These are phyloP conservation scores for Hoplodrina ambigua DNA, from an alignment of 2,888 invertebrate species.

Conservation along the genomic window DNA sequence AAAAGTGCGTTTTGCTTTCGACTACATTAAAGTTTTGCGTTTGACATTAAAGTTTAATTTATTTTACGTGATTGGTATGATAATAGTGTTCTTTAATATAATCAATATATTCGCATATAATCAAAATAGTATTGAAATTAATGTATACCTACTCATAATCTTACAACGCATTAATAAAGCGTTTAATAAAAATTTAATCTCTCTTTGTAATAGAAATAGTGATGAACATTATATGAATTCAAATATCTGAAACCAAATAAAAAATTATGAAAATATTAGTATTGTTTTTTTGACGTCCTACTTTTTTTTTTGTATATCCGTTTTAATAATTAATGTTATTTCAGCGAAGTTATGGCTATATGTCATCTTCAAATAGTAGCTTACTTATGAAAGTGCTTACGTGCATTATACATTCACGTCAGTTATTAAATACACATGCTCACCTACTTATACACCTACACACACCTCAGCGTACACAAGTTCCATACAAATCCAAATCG, in stretches of 20 bases:
- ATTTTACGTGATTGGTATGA: conserved; percentile 37
- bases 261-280: conserved; percentile 45
- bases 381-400: neutral
- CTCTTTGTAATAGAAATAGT: conserved; percentile 40
- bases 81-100: conserved; percentile 31
- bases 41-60: conserved; percentile 23
- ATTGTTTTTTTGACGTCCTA: conserved; percentile 33
- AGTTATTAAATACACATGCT: neutral
- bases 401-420: neutral
- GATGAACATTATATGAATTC: conserved; percentile 5
- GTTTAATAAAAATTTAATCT: conserved; percentile 28
- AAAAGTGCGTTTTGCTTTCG: conserved; percentile 34
- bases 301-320: neutral
- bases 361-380: neutral
- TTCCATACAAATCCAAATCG: neutral
- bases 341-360: neutral
- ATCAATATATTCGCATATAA: conserved; percentile 43
- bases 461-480: neutral
- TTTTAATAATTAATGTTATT: neutral
- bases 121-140: conserved; percentile 31
- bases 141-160: conserved; percentile 9
- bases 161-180: neutral
- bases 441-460: neutral
- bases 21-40: neutral
- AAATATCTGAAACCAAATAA: conserved; percentile 25